A percentile compares a stretch with the other conserved stretches of the same genome.
Conservation (phyloP, 1,140 invertebrate species). For the Euschistus heros region DNA sequence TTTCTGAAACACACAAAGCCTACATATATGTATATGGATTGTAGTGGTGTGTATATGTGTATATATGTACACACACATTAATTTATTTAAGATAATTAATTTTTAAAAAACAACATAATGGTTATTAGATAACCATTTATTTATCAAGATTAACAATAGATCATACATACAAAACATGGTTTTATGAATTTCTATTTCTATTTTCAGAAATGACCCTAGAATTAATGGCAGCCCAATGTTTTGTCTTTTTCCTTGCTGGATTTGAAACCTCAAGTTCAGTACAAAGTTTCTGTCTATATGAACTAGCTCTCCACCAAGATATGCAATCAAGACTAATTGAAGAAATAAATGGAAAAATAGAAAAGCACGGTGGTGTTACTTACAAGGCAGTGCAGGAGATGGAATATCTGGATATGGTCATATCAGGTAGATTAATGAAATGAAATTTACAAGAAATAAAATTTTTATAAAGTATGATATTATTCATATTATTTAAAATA, state of each 20-base stretch:
- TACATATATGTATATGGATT: no score
- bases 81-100: no score
- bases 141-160: no score
- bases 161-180: neutral
- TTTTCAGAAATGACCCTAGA: slow-evolving; percentile 21
- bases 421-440: slow-evolving; percentile 38
- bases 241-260: slow-evolving; percentile 43
- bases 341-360: slow-evolving; percentile 42
- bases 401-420: slow-evolving; percentile 43
- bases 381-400: slow-evolving; percentile 45
- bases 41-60: no score
- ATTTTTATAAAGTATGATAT: neutral
- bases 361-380: slow-evolving; percentile 37
- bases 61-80: no score
- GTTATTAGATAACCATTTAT: no score
- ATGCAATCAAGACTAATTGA: slow-evolving; percentile 44
- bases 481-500: neutral
- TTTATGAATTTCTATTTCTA: neutral
- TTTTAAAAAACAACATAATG: no score
- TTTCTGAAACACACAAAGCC: no score
- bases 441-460: neutral
- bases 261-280: slow-evolving; percentile 51
- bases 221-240: slow-evolving; percentile 33
- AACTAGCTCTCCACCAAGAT: slow-evolving; percentile 46
- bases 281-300: slow-evolving; percentile 43